These are phyloP conservation scores for Orthosia gothica DNA, from an alignment of 2,888 invertebrate species.

Conservation along the genomic window DNA sequence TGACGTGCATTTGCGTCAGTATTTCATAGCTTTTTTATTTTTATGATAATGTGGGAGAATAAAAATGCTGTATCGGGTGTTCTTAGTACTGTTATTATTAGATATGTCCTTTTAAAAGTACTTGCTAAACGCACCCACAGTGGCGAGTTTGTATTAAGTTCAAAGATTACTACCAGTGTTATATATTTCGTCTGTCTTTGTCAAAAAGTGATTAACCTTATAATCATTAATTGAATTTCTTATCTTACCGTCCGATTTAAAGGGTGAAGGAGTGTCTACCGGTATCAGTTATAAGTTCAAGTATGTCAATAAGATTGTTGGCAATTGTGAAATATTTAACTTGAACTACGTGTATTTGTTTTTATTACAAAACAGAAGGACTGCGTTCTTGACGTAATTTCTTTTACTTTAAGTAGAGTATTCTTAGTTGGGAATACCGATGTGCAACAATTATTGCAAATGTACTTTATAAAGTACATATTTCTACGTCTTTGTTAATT, in stretches of 20 bases:
- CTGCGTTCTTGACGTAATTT: neutral
- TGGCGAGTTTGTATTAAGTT: too few species aligned
- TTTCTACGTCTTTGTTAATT: neutral
- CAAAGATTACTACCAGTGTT: too few species aligned
- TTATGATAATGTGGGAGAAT: conserved; percentile 8
- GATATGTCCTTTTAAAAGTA: neutral
- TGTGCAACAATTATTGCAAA: neutral
- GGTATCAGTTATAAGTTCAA: conserved; percentile 31
- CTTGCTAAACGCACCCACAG: neutral
- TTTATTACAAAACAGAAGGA: neutral
- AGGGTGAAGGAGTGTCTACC: conserved; percentile 1
- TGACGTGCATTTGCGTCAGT: conserved; percentile 54
- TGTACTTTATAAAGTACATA: neutral
- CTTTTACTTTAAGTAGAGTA: neutral
- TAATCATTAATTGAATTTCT: neutral
- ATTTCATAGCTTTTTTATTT: conserved; percentile 24
- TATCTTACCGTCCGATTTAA: conserved; percentile 3
- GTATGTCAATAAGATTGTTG: neutral
- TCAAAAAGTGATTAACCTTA: neutral
- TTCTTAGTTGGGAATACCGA: too few species aligned
- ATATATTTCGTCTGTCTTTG: neutral
- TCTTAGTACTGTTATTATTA: neutral
- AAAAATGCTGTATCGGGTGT: neutral
- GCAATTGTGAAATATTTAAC: conserved; percentile 1
- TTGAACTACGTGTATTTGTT: too few species aligned